These are phyloP conservation scores for Drosophila acutilabella DNA, from an alignment of 2,888 invertebrate genomes.

Conservation along the genomic window DNA sequence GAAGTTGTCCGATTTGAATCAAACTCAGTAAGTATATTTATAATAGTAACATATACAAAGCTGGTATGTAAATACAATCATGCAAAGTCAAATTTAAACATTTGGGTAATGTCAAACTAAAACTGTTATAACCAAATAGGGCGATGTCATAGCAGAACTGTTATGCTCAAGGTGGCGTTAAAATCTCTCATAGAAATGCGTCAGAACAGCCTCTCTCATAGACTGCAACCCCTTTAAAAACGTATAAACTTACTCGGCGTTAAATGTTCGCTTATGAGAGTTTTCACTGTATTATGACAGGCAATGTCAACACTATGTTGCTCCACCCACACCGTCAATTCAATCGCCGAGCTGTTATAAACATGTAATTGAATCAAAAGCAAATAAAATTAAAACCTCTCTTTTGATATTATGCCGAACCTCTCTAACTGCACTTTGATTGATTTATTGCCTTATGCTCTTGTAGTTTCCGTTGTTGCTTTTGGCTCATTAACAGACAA, in stretches of 20 bases:
- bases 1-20: too few species aligned
- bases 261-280: too few species aligned
- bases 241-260: too few species aligned
- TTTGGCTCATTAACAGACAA: conserved; percentile 48
- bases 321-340: not conserved
- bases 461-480: conserved; percentile 35
- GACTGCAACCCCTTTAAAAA: not conserved
- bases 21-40: too few species aligned
- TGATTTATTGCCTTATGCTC: conserved; percentile 62
- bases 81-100: too few species aligned
- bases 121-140: not conserved
- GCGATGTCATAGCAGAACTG: not conserved
- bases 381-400: conserved; percentile 19
- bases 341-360: not conserved
- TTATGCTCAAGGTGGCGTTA: not conserved
- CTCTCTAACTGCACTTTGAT: conserved; percentile 67
- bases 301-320: not conserved
- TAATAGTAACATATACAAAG: too few species aligned
- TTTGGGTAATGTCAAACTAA: not conserved
- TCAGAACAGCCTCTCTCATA: too few species aligned
- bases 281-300: too few species aligned
- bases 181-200: too few species aligned
- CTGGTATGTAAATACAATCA: too few species aligned
- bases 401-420: conserved; percentile 35
- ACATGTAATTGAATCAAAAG: not conserved